Evolutionary conservation across 1,140 invertebrate genomes (phyloP), one percentile per base, ranked within the genome.

Genomic region (Centruroides sculpturatus): DNA sequence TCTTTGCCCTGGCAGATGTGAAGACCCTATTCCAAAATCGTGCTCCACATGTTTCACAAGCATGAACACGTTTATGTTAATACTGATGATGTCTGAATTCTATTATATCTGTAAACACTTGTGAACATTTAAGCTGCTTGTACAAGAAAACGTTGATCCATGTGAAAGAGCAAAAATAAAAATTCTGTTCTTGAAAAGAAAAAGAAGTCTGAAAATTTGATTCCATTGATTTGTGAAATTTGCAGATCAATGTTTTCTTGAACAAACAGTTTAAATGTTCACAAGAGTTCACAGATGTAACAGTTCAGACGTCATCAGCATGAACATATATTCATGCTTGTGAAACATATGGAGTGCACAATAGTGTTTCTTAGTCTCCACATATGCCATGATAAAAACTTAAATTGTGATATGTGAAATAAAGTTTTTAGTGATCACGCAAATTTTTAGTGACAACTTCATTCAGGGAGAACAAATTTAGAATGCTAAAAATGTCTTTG

Each of bases 1-100:
- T 10, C n/a, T n/a, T 59, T 56, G 53, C 56, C 47, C 46, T 65
- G 53, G 61, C 72, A 73, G 34, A 68, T 66, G 60, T 74, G 73
- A 48, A 60, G 69, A 35, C 67, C 35, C 69, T 66, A 58, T 70
- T 73, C 12, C 69, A 62, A 57, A 77, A 73, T 23, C 72, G 35
- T 13, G 63, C 63, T 70, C 64, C 62, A 68, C 76, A 78, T 12
- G 64, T 66, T 23, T 71, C 66, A 67, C 76, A 78, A 13, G 69
- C 63, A 63, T 70, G 70, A 3, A 71, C 71, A 59, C 75, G 73
- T 11, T 73, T 73, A 61, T 78, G 76, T 4, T 65, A 61, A 49
- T 68, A 65, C 54, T 74, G 67, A 63, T 78, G 76, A 9, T 71
- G 66, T 35, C 70, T 63, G 51, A 69, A 71, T n/a, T 3, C n/a